Conservation (phyloP, 2,888 invertebrate genomes). For the Aphodius sticticus region DNA sequence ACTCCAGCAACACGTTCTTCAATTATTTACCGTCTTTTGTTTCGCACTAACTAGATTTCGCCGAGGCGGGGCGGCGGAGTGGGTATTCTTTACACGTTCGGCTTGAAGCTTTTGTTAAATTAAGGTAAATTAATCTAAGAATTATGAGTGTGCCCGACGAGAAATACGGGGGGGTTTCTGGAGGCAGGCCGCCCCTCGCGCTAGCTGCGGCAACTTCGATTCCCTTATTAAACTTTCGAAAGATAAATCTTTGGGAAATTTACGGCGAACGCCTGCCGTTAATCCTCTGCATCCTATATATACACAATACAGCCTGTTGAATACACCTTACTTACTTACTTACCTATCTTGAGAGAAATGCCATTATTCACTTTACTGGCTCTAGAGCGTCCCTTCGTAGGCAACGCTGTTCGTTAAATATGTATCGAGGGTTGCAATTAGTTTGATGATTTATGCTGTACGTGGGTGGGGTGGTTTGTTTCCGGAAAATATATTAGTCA, state of each 20-base stretch:
- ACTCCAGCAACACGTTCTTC: slow-evolving; percentile 51
- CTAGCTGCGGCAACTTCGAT: slow-evolving; percentile 30
- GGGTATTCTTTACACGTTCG: slow-evolving; percentile 53
- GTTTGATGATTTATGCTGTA: not conserved
- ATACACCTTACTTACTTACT: slow-evolving; percentile 25
- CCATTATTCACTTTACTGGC: slow-evolving; percentile 24
- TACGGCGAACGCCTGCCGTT: slow-evolving; percentile 24
- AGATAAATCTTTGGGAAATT: slow-evolving; percentile 35
- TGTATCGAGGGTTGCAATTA: not conserved
- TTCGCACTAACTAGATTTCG: slow-evolving; percentile 53
- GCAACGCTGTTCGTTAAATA: not conserved
- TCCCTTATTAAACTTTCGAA: slow-evolving; percentile 35
- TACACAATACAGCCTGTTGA: slow-evolving; percentile 22
- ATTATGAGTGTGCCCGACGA: slow-evolving; percentile 41
- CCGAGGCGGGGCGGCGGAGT: slow-evolving; percentile 7
- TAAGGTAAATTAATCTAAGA: slow-evolving; percentile 53
- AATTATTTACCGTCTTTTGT: slow-evolving; percentile 57
- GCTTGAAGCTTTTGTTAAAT: slow-evolving; percentile 53
- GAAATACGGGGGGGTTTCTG: slow-evolving; percentile 26
- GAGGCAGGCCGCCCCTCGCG: not conserved
- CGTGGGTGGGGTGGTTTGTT: no score
- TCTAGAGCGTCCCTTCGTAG: not conserved
- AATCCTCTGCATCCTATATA: slow-evolving; percentile 17
- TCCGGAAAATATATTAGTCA: no score
- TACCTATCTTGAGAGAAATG: slow-evolving; percentile 8